phyloP scores from a whole-genome alignment of 2,888 invertebrate species.

The Ornithoptera priamus region DNA sequence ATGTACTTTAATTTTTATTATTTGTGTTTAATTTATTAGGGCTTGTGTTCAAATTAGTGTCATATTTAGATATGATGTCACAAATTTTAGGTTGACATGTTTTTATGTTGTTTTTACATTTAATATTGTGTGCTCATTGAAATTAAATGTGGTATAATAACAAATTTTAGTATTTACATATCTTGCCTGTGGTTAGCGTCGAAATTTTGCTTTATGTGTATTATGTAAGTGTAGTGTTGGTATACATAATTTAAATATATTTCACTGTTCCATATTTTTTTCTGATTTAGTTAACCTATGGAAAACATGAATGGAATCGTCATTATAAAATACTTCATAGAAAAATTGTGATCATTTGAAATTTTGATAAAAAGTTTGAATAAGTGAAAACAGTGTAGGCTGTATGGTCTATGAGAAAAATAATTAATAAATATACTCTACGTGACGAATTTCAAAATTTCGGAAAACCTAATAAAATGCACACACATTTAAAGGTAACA shows the following conservation, averaged over 20 bases:
- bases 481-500: too few species aligned
- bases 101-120: constrained; percentile 29
- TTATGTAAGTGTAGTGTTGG: constrained; percentile 2
- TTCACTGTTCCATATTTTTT: neutral
- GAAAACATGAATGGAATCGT: neutral
- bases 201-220: constrained; percentile 3
- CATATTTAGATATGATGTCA: constrained; percentile 70
- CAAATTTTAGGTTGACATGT: constrained; percentile 47
- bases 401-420: too few species aligned
- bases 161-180: constrained; percentile 30
- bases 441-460: too few species aligned
- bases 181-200: constrained; percentile 34
- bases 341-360: too few species aligned
- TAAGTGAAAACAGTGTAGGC: too few species aligned
- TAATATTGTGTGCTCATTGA: constrained; percentile 27
- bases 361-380: too few species aligned
- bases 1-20: constrained; percentile 27
- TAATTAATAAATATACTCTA: too few species aligned
- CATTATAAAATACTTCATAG: neutral
- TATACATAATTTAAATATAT: neutral
- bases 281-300: neutral
- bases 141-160: constrained; percentile 30
- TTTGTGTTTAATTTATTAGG: constrained; percentile 47
- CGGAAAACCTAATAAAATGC: too few species aligned
- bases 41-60: constrained; percentile 78